These are phyloP conservation scores for Channallabes apus DNA, from an alignment of 2,797 vertebrate species.

Conservation along the genomic window DNA sequence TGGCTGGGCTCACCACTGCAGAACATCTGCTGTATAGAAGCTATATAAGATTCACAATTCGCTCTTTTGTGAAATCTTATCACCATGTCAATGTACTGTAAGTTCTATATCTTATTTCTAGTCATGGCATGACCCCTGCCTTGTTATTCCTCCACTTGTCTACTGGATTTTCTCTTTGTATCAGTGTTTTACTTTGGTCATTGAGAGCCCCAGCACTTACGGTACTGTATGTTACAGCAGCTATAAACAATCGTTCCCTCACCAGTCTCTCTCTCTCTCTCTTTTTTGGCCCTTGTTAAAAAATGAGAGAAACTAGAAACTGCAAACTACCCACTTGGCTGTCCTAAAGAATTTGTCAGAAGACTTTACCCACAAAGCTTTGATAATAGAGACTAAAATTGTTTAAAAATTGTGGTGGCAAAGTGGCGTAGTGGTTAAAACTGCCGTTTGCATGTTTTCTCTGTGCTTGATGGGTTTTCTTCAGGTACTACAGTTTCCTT, in stretches of 20 bases:
- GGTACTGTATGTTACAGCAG: neutral
- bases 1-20: neutral
- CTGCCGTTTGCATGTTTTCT: no score
- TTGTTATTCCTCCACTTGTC: neutral
- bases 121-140: neutral
- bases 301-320: neutral
- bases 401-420: neutral
- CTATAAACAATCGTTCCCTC: neutral
- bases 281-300: neutral
- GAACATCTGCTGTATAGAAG: neutral
- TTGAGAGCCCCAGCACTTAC: neutral
- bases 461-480: no score
- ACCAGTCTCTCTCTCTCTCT: neutral
- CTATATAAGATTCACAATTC: neutral
- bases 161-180: neutral
- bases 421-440: no score
- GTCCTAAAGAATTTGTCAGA: neutral
- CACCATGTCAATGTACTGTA: neutral
- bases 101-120: neutral
- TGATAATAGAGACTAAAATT: neutral
- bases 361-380: neutral
- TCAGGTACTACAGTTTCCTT: no score
- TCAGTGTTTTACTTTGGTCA: neutral
- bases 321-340: neutral
- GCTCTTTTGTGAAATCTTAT: neutral